Percentiles rank a stretch among this genome's conserved stretches.
Conservation (phyloP, 2,797 vertebrate genomes). For the Sandelia bainsii region DNA sequence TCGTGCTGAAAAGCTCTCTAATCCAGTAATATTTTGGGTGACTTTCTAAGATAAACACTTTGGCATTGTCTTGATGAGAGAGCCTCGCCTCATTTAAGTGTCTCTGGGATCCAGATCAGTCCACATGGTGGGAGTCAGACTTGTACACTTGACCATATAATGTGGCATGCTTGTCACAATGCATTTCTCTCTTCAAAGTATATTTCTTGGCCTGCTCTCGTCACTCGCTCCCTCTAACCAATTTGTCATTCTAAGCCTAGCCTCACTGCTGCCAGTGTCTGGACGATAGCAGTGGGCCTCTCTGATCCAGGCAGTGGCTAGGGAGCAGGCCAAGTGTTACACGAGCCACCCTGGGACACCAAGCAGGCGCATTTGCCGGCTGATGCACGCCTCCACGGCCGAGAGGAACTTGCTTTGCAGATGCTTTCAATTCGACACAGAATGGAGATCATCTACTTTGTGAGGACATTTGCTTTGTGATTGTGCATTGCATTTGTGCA, state of each 20-base stretch:
- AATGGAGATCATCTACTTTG: conserved; percentile 82
- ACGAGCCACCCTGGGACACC: conserved; percentile 81
- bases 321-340: conserved; percentile 88
- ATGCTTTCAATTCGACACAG: conserved; percentile 83
- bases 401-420: conserved; percentile 82
- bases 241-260: conserved; percentile 88
- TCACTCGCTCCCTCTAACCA: conserved; percentile 84
- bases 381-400: conserved; percentile 82
- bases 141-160: conserved; percentile 83
- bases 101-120: conserved; percentile 80
- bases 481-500: conserved; percentile 55
- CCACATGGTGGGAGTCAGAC: conserved; percentile 68
- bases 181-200: conserved; percentile 83
- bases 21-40: conserved; percentile 79
- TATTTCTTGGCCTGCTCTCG: conserved; percentile 83
- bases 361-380: conserved; percentile 80
- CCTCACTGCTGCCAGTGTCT: conserved; percentile 80
- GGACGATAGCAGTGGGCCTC: conserved; percentile 85
- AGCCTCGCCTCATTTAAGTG: conserved; percentile 72
- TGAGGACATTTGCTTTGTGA: conserved; percentile 70
- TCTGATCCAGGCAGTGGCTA: conserved; percentile 86
- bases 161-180: conserved; percentile 77
- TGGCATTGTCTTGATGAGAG: conserved; percentile 77
- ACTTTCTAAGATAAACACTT: conserved; percentile 81
- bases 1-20: conserved; percentile 70